Base-by-base conservation (phyloP, 64 coral and sea anemone species). In the Porites australiensis region DNA sequence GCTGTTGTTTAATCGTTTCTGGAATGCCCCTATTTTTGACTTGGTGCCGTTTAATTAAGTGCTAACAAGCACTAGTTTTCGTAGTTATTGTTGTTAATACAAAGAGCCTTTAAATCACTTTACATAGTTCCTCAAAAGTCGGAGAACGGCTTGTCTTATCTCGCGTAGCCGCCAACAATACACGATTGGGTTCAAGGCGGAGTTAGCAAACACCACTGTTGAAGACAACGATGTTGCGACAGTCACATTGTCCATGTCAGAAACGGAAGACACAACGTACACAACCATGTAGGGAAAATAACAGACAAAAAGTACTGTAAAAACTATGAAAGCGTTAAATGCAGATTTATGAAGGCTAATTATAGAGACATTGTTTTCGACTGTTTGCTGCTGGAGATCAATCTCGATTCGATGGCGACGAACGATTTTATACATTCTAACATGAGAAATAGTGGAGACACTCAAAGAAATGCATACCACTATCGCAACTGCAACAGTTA, bases 281-380 rank as follows among this genome's bases (percentile, higher is more conserved):
- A 81, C 54, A 45, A 81, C 78, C 5, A 81, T 23, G 62, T 62
- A 81, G 13, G 78, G 78, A 62, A 21, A 81, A 60, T 81, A 81
- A 81, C 78, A 81, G 57, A 81, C 44, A 2, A 81, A 13, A 8
- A 81, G 78, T 14, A 81, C 78, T 10, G 55, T n/a, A 43, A 60
- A 81, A 15, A 81, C 12, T 81, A 81, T 60, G 62, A 81, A 81
- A 44, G 78, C 23, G 55, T 63, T 81, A 1, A 81, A 61, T 2
- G 78, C 78, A 44, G 57, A 81, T 55, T 61, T 81, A 11, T 59
- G 57, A 8, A 81, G 55, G 1, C 78, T 37, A 10, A 57, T 16
- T 11, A 81, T 58, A 51, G 19, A 21, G 15, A 5, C 11, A 8
- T 13, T 59, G 2, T 19, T 44, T 59, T 61, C 22, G 5, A 63